Evolutionary conservation across 2,888 invertebrate species (phyloP).

Genomic region (Carterocephalus palaemon): DNA sequence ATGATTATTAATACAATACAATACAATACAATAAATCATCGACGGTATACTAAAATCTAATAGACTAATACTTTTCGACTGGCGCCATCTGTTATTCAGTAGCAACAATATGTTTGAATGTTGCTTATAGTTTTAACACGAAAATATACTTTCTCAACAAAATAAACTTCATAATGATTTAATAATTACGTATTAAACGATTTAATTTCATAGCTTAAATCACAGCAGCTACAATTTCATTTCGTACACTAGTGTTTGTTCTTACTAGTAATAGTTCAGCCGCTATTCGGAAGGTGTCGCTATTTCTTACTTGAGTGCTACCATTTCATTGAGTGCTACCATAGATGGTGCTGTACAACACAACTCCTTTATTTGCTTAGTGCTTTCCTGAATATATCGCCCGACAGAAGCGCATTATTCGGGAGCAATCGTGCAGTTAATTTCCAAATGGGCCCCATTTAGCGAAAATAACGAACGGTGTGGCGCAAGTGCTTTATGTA

Average conservation of each 20-base stretch:
- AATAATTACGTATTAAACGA: too few species aligned
- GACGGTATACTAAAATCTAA: too few species aligned
- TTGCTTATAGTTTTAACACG: too few species aligned
- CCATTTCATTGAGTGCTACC: background rate
- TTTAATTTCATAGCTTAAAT: too few species aligned
- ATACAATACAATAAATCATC: too few species aligned
- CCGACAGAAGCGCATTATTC: slow-evolving; percentile 57
- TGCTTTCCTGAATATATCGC: slow-evolving; percentile 48
- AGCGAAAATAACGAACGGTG: slow-evolving; percentile 62
- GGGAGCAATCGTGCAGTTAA: slow-evolving; percentile 71
- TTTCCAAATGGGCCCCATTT: slow-evolving; percentile 71
- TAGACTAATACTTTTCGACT: too few species aligned
- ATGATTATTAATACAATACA: too few species aligned
- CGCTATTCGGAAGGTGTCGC: slow-evolving; percentile 50
- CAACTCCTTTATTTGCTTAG: slow-evolving; percentile 42
- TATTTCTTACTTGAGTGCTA: slow-evolving; percentile 12
- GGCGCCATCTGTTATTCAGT: slow-evolving; percentile 18
- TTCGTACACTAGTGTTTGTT: too few species aligned
- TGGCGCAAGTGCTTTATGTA: slow-evolving; percentile 44
- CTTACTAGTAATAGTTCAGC: slow-evolving; percentile 32
- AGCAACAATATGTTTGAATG: too few species aligned
- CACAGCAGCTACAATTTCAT: too few species aligned
- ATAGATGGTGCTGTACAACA: background rate
- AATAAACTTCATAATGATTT: too few species aligned
- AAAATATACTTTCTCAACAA: too few species aligned